Conservation (phyloP, 2,888 invertebrate species). For the Hydropsyche betteni region DNA sequence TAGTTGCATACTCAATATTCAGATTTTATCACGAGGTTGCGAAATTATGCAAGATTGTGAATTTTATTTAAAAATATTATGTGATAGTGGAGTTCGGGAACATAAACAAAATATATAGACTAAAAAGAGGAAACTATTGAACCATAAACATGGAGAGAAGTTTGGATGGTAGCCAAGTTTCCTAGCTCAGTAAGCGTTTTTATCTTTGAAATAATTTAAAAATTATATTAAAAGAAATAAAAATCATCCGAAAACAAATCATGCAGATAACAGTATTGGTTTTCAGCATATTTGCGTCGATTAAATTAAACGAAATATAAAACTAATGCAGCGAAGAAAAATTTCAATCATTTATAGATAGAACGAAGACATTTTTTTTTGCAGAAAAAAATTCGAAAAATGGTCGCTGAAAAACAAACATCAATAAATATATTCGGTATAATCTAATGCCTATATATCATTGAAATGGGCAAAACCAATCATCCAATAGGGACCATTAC, state of each 20-base stretch:
- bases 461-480: slow-evolving; percentile 32
- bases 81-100: background rate
- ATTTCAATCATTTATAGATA: no score
- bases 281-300: no score
- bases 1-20: no score
- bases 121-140: slow-evolving; percentile 23
- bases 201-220: slow-evolving; percentile 16
- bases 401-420: slow-evolving; percentile 4
- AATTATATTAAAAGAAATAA: slow-evolving; percentile 14
- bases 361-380: background rate
- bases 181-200: slow-evolving; percentile 10
- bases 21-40: no score
- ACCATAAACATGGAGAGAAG: slow-evolving; percentile 24
- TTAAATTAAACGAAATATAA: no score
- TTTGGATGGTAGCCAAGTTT: slow-evolving; percentile 16
- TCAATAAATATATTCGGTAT: slow-evolving; percentile 27
- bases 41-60: no score
- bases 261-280: no score
- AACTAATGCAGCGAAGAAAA: no score
- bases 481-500: slow-evolving; percentile 38
- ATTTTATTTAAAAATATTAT: no score
- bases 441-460: slow-evolving; percentile 32
- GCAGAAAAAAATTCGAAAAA: slow-evolving; percentile 6
- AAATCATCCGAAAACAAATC: no score
- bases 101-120: slow-evolving; percentile 17